Base-by-base conservation (phyloP, 2,888 invertebrate species). In the Gonocerus acuteangulatus region DNA sequence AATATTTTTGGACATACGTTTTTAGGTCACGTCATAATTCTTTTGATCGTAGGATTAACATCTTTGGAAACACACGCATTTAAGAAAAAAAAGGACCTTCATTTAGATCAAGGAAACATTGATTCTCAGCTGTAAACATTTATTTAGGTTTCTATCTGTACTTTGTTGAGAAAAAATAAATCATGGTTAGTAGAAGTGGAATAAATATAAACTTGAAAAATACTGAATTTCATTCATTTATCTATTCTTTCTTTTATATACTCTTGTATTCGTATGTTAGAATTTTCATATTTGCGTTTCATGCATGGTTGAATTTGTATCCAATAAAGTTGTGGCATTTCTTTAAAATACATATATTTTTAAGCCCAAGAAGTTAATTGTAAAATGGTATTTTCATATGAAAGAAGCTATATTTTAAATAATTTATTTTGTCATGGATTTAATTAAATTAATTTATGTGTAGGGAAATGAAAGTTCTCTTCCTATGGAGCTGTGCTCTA, bases 401-500 rank as follows among this genome's bases (percentile, higher is more conserved):
- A 42, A 27, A 27, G 4, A 27, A 27, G 9, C 27, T 27, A 4
- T 27, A 27, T 27, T 27, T 27, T 27, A 27, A 4, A 6, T 27
- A 6, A 27, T 27, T 27, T 27, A 27, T 27, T 27, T 27, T 27
- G 27, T 6, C 9, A 9, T 6, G 27, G 27, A 6, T n/a, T n/a
- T n/a, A n/a, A n/a, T n/a, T n/a, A n/a, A n/a, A n/a, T n/a, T 27
- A 6, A 27, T 27, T 39, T 13, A 2, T 15, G 82, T 83, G 60
- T 82, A 94, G 95, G 95, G 95, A 78, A 95, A 95, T 80, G 95
- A 95, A 81, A 88, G 86, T 74, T 93, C 93, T 71, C 84, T 95
- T 75, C 93, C 94, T 71, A 91, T 95, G 91, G 95, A 95, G 83
- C 86, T 95, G 71, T 94, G 94, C 84, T 91, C 93, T 75, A 94